Conservation (phyloP, 2,113 vertebrate genomes). For the Orycteropus afer region DNA sequence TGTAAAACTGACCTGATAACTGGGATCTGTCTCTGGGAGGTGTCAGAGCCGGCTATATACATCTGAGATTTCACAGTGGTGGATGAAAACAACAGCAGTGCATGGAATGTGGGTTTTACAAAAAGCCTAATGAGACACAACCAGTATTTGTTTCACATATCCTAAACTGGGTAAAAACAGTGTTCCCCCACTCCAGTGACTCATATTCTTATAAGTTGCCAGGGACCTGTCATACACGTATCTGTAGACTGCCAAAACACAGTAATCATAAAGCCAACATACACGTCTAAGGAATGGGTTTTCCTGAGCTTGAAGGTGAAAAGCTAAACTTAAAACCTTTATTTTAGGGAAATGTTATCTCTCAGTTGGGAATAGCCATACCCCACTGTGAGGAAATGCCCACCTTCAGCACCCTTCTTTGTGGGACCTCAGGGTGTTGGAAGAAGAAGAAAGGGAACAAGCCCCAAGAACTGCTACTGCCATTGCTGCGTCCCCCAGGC, state of each 20-base stretch:
- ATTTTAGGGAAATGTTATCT: background rate
- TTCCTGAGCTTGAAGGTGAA: background rate
- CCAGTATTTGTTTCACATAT: background rate
- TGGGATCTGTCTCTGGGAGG: background rate
- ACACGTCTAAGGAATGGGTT: background rate
- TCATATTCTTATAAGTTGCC: conserved; percentile 59
- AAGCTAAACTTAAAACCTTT: conserved; percentile 30
- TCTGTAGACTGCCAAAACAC: conserved; percentile 32
- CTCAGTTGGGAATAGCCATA: background rate
- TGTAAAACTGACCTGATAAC: background rate
- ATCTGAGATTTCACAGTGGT: background rate
- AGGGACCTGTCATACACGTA: background rate
- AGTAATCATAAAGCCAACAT: background rate
- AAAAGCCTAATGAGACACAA: conserved; percentile 61
- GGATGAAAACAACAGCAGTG: background rate
- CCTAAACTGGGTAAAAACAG: conserved; percentile 50
- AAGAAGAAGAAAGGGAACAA: background rate
- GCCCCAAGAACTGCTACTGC: background rate
- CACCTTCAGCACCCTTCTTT: background rate
- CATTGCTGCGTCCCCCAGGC: no score
- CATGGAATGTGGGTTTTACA: conserved; percentile 42
- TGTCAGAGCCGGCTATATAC: background rate
- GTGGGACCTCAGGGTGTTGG: background rate
- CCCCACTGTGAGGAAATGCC: background rate
- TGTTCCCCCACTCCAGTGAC: background rate